Evolutionary conservation across 2,113 vertebrate species (phyloP).

Genomic region (Melanocharis versteri): DNA sequence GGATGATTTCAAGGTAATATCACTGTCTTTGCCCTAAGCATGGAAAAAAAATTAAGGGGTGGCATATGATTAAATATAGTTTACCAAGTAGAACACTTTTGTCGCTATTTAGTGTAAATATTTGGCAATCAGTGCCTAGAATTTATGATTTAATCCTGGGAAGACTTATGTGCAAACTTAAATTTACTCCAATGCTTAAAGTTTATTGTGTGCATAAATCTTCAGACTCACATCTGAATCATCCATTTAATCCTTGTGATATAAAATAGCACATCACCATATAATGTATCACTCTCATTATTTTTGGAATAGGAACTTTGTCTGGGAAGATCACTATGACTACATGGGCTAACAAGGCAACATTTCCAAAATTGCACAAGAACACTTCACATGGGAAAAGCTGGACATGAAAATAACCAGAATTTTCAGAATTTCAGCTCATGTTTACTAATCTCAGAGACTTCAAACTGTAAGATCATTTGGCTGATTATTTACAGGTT

Average conservation of each 20-base stretch:
- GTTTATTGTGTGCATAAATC: neutral
- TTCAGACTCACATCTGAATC: neutral
- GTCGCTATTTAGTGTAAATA: neutral
- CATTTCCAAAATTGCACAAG: neutral
- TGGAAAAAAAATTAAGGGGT: neutral
- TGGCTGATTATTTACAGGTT: conserved; percentile 4
- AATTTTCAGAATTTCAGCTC: neutral
- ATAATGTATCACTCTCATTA: neutral
- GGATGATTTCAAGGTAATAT: neutral
- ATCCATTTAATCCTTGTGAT: neutral
- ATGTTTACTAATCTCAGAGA: neutral
- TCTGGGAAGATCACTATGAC: neutral
- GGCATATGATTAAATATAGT: neutral
- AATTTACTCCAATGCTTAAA: neutral
- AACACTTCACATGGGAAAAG: neutral
- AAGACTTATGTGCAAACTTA: neutral
- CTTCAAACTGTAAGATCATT: neutral
- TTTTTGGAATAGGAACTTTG: neutral
- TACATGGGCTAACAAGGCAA: neutral
- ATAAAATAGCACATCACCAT: neutral
- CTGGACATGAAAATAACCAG: neutral
- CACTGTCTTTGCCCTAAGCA: neutral
- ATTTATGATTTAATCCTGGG: neutral
- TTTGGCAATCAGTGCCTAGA: neutral
- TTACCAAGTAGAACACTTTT: neutral